phyloP scores from a whole-genome alignment of 2,113 vertebrate genomes.

The Pollimyrus isidori region DNA sequence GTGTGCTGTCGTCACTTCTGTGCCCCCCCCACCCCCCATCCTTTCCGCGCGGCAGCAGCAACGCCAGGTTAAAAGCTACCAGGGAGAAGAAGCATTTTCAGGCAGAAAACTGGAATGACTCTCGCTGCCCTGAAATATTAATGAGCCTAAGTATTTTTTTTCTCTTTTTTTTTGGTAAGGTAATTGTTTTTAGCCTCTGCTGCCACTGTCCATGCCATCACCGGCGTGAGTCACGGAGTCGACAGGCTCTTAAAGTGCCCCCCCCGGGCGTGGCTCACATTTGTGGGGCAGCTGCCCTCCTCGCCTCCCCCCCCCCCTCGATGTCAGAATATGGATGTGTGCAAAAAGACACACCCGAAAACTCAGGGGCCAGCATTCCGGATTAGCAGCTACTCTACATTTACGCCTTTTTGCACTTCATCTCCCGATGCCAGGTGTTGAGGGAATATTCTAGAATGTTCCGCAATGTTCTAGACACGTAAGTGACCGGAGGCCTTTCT shows the following conservation, averaged over 20 bases:
- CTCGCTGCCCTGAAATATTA: too few relatives aligned
- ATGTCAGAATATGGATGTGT: not conserved
- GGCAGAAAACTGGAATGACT: too few relatives aligned
- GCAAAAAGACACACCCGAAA: not conserved
- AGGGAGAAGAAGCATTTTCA: too few relatives aligned
- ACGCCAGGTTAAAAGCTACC: too few relatives aligned
- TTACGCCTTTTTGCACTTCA: not conserved
- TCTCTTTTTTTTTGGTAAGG: too few relatives aligned
- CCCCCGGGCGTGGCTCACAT: not conserved
- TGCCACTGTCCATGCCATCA: too few relatives aligned
- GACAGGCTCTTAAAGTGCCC: not conserved
- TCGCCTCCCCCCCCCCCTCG: not conserved
- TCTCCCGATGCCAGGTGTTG: not conserved
- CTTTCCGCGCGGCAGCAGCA: too few relatives aligned
- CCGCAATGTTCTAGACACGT: not conserved
- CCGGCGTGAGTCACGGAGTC: conserved; percentile 12
- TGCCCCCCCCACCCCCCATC: too few relatives aligned
- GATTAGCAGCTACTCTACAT: not conserved
- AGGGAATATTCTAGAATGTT: not conserved
- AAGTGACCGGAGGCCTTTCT: not conserved
- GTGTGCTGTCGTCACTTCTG: too few relatives aligned
- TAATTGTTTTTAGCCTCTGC: too few relatives aligned
- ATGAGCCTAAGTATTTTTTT: too few relatives aligned
- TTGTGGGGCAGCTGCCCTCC: not conserved
- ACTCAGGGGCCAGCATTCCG: not conserved